Evolutionary conservation across 2,113 vertebrate genomes (phyloP), one percentile per base, ranked within the genome.

Genomic region (Limnothrissa miodon): DNA sequence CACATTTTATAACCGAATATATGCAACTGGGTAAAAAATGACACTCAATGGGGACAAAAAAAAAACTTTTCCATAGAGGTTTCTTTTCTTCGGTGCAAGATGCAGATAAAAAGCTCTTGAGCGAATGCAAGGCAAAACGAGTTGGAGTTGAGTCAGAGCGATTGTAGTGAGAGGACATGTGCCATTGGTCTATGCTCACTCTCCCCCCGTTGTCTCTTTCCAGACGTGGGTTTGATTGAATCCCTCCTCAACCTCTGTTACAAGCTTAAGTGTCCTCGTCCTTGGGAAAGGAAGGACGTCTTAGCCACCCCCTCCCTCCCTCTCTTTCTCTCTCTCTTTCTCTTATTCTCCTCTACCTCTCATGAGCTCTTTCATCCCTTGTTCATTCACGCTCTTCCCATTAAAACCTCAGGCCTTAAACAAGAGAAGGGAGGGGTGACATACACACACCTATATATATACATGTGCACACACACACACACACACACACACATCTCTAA

Each of bases 181-280:
- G 51, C 4, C 21, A 6, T 56, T 56, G 51, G 51, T 5, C 21
- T 23, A 21, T 23, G 19, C 19, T 53, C 51, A 0, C 0, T 53
- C 51, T 23, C 17, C 0, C 51, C 7, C 51, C 21, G 19, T 19
- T 56, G 19, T 56, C 51, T 56, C 5, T 56, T 85, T 83, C 84
- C 85, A 25, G 33, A 21, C 51, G 51, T 56, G 84, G 84, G 88
- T 89, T 89, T 91, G 91, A 90, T 88, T 62, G 90, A 87, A 88
- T 89, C 89, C 79, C 86, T 51, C 90, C 90, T 90, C 90, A 51
- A 56, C 44, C 21, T 42, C 36, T 92, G 90, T 91, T 91, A 92
- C 79, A 89, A 89, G 88, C 89, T 87, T 87, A 85, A 89, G 91
- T 91, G 91, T 92, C 92, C 93, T 93, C 92, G 90, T 93, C 91